Conservation (phyloP, 2,888 invertebrate genomes). For the Coremacera marginata region DNA sequence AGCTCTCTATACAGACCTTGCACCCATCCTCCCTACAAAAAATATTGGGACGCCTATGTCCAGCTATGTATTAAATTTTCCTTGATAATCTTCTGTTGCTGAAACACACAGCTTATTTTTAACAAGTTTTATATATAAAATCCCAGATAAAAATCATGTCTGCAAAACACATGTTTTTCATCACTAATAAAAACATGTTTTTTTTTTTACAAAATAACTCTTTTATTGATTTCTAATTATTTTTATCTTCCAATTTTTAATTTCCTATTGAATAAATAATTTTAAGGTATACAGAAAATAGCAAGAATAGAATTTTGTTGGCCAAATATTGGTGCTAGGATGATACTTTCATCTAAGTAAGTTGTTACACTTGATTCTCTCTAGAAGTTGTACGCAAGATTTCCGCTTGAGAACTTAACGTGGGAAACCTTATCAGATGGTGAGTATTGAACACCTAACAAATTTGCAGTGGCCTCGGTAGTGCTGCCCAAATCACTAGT, state of each 20-base stretch:
- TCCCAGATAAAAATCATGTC: no score
- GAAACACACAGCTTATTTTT: no score
- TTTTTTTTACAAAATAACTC: no score
- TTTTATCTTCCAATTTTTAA: background rate
- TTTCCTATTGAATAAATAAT: conserved; percentile 10
- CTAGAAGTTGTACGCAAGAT: conserved; percentile 63
- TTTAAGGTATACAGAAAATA: background rate
- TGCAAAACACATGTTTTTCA: no score
- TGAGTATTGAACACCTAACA: conserved; percentile 68
- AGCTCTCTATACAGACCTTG: no score
- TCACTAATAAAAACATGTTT: no score
- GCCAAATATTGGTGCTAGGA: background rate
- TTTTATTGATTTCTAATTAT: background rate
- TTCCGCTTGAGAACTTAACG: conserved; percentile 70
- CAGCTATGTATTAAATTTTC: no score
- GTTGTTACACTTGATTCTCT: background rate
- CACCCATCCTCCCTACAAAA: no score
- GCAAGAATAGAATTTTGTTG: conserved; percentile 12
- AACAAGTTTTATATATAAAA: no score
- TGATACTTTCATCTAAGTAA: background rate
- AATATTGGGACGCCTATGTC: no score
- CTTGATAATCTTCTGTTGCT: no score
- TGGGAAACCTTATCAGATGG: conserved; percentile 70
- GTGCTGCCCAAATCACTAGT: conserved; percentile 43
- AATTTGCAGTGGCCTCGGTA: conserved; percentile 44